phyloP scores from a whole-genome alignment of 2,113 vertebrate genomes.

The Halichoeres trimaculatus region DNA sequence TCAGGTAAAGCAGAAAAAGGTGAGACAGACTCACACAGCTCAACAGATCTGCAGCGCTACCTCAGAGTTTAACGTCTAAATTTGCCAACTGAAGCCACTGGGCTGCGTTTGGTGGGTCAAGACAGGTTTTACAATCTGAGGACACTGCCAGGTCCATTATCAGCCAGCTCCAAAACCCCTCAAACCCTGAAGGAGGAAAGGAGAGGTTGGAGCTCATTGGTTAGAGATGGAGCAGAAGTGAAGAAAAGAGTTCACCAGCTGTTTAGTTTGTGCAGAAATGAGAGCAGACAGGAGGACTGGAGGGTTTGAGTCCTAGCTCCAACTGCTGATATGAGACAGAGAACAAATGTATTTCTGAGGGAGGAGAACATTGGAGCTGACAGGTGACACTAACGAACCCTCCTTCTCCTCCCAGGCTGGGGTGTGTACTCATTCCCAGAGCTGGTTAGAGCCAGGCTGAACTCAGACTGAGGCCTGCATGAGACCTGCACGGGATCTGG shows the following conservation, averaged over 20 bases:
- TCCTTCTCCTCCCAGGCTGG: constrained; percentile 27
- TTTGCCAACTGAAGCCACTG: too few relatives aligned
- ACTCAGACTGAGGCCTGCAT: too few relatives aligned
- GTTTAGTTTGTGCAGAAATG: constrained; percentile 54
- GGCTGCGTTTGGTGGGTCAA: too few relatives aligned
- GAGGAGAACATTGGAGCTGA: constrained; percentile 22
- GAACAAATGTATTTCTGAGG: constrained; percentile 4
- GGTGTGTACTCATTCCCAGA: constrained; percentile 22
- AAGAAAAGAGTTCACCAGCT: constrained; percentile 12
- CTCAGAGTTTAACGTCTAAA: too few relatives aligned
- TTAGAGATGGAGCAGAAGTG: constrained; percentile 5
- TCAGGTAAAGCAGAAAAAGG: too few relatives aligned
- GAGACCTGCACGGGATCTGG: too few relatives aligned
- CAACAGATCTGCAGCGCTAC: too few relatives aligned
- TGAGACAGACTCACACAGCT: too few relatives aligned
- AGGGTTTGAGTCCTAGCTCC: constrained; percentile 27
- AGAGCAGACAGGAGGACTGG: constrained; percentile 45
- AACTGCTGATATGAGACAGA: constrained; percentile 22
- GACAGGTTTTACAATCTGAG: too few relatives aligned
- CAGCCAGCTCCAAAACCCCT: too few relatives aligned
- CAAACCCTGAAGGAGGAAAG: neutral
- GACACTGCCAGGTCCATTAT: too few relatives aligned
- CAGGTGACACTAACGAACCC: constrained; percentile 42
- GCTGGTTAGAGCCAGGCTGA: constrained; percentile 21
- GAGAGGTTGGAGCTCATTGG: neutral